Conservation (phyloP, 2,888 invertebrate species). For the Ferrisia virgata region DNA sequence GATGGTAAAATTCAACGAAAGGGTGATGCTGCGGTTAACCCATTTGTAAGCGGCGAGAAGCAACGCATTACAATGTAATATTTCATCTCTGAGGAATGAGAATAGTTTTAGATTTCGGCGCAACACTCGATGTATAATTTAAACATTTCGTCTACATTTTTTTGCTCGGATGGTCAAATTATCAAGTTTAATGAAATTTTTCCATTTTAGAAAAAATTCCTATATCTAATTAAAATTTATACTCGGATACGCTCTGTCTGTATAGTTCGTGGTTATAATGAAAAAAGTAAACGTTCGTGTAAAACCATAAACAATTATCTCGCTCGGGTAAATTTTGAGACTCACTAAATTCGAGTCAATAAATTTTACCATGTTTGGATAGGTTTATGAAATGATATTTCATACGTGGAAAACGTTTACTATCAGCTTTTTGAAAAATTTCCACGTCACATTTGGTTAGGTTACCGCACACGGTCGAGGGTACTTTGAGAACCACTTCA, state of each 20-base stretch:
- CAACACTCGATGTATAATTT: neutral
- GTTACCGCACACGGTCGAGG: neutral
- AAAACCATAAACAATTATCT: neutral
- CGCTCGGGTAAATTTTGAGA: neutral
- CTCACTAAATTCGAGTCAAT: neutral
- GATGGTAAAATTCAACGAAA: neutral
- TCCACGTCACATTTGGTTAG: neutral
- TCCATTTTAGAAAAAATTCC: too few relatives aligned
- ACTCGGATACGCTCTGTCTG: too few relatives aligned
- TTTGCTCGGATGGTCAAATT: too few relatives aligned
- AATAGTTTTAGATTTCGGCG: neutral
- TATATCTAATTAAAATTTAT: too few relatives aligned
- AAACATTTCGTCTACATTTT: too few relatives aligned
- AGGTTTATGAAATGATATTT: conserved; percentile 1
- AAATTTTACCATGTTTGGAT: neutral
- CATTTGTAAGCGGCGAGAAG: conserved; percentile 2
- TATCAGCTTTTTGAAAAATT: neutral
- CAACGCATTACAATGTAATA: neutral
- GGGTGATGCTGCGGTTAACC: neutral
- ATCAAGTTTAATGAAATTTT: too few relatives aligned
- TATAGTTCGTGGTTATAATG: too few relatives aligned
- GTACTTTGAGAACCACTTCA: neutral
- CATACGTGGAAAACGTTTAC: neutral
- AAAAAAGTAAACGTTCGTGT: too few relatives aligned
- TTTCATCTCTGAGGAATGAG: neutral